Base-by-base conservation (phyloP, 2,113 vertebrate species). In the Nothobranchius kuhntae region DNA sequence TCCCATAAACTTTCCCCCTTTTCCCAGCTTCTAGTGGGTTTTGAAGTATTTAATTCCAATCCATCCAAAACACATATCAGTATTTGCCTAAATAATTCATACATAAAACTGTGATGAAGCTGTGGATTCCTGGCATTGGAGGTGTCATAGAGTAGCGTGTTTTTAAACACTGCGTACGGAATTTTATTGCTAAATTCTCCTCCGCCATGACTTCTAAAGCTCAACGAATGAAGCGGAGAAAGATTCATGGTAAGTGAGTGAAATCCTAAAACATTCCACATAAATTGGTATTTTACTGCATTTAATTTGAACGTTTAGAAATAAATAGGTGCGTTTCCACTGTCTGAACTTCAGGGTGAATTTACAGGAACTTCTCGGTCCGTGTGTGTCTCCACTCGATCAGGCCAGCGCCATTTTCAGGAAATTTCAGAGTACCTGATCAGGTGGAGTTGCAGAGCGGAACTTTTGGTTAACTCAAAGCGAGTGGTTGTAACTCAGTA, bases 31-130 rank as follows among this genome's bases (percentile, higher is more conserved):
- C 46, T 60, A 12, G 35, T 71, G 35, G 0, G 47, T 53, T 55
- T 66, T 38, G 3, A 48, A 65, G 14, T 53, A 69, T 71, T 71
- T 54, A 30, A 72, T 66, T 74, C 58, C 51, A 40, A 0, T 51
- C 15, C 21, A 60, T 75, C 61, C 65, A 17, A 65, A 65, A 80
- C 56, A 78, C 80, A 77, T 53, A 68, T 40, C 21, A 46, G 21
- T 55, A 35, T 80, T 83, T 79, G 53, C 60, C 26, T 77, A 65
- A 48, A 78, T 81, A 57, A 82, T 78, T 81, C 75, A 77, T 72
- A 58, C 53, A 78, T 67, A 77, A 69, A 81, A 51, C 77, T 80
- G 68, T 54, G 61, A 52, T 38, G 79, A 60, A 42, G 61, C 68
- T 30, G 15, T 72, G 68, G 67, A 79, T 78, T 55, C 12, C 40